Evolutionary conservation across 2,113 vertebrate genomes (phyloP), one percentile per base, ranked within the genome.

Genomic region (Cyphomyrus plagiostoma): DNA sequence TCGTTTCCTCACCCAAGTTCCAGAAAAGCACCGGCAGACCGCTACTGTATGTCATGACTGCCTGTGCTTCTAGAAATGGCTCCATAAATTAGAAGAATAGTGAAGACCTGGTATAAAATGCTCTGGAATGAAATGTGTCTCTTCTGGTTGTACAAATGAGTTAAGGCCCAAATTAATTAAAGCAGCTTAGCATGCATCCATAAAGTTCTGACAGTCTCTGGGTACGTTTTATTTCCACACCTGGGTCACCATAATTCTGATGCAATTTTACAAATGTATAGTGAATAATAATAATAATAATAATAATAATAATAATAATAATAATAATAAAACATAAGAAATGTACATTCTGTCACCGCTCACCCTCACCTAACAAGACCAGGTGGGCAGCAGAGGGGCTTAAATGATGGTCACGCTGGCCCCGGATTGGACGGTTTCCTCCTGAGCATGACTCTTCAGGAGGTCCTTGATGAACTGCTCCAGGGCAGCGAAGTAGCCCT

Each of bases 381-480:
- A 56, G 70, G 74, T 49, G 26, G 21, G 70, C 4, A 19, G 91
- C 30, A 1, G 92, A 90, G 93, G 93, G 94, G 91, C 92, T 89
- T 93, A 99, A 94, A 99, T 99, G 92, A 99, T 98, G 89, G 98
- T 99, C 90, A 99, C 97, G 0, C 96, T 99, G 23, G 98, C 96
- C 2, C 97, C 95, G 0, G 97, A 95, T 93, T 98, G 98, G 10
- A 94, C 93, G 82, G 96, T 96, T 93, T 98, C 98, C 92, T 98
- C 98, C 3, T 97, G 97, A 91, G 97, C 97, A 84, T 97, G 97
- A 93, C 96, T 99, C 95, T 98, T 98, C 90, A 98, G 94, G 87
- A 99, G 96, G 94, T 99, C 99, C 93, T 96, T 98, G 92, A 99
- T 97, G 94, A 99, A 99, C 93, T 99, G 98, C 96, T 99, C 98